phyloP scores from a whole-genome alignment of 2,797 vertebrate species.

The Tangara arthus region DNA sequence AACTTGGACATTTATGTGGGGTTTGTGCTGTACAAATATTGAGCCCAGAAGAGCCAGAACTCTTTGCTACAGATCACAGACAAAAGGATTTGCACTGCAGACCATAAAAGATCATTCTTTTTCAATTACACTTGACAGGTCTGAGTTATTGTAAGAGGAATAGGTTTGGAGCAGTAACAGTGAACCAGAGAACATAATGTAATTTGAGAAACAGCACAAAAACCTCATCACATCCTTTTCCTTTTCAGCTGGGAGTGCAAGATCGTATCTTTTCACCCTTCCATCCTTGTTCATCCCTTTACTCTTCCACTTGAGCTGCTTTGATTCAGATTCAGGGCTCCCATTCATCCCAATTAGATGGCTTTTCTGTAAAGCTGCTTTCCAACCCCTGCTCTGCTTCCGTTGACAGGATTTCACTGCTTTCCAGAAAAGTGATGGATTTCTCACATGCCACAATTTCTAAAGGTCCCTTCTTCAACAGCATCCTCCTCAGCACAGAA shows the following conservation, averaged over 20 bases:
- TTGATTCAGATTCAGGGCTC: conserved; percentile 4
- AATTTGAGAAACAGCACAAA: neutral
- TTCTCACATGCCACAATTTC: neutral
- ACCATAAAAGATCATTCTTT: neutral
- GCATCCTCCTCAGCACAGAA: neutral
- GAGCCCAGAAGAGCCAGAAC: neutral
- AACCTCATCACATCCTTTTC: neutral
- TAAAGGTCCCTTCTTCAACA: neutral
- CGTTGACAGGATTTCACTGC: neutral
- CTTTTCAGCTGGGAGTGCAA: neutral
- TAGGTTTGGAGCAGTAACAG: neutral
- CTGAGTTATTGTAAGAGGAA: neutral
- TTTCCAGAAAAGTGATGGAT: neutral
- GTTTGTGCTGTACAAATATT: neutral
- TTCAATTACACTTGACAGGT: neutral
- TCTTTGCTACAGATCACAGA: neutral
- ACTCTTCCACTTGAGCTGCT: neutral
- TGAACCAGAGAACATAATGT: neutral
- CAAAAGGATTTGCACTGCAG: neutral
- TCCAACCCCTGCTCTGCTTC: neutral
- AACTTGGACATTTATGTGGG: neutral
- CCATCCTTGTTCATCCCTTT: neutral
- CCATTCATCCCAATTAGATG: neutral
- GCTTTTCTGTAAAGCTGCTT: neutral
- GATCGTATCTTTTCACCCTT: neutral